These are phyloP conservation scores for Haplochromis vanheusdeni DNA, from an alignment of 2,113 vertebrate species.

Conservation along the genomic window DNA sequence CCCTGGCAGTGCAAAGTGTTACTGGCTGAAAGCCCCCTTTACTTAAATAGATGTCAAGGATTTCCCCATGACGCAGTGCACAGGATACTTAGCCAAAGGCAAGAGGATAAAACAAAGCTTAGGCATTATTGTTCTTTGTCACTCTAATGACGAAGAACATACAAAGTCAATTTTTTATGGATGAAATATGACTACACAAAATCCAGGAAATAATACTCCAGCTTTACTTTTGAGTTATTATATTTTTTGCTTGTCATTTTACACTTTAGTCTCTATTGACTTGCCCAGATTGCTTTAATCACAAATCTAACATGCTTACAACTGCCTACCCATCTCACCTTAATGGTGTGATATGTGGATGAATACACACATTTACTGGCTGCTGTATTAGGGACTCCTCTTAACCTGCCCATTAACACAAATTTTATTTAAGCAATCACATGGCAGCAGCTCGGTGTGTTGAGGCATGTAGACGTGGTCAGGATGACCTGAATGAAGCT, in stretches of 20 bases:
- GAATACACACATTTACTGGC: neutral
- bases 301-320: neutral
- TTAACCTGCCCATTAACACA: neutral
- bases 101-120: neutral
- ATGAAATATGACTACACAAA: neutral
- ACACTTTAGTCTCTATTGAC: neutral
- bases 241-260: neutral
- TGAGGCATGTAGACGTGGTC: rapidly evolving
- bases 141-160: neutral
- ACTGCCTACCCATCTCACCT: rapidly evolving
- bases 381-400: neutral
- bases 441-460: neutral
- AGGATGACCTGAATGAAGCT: neutral
- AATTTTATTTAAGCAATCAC: neutral
- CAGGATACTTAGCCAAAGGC: neutral
- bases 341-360: neutral
- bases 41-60: slow-evolving; percentile 29
- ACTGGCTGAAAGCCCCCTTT: slow-evolving; percentile 27
- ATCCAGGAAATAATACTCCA: neutral
- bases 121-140: slow-evolving; percentile 19
- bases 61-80: slow-evolving; percentile 8
- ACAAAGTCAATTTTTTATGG: neutral
- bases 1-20: slow-evolving; percentile 26
- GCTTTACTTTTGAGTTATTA: neutral
- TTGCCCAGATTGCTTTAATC: neutral